phyloP scores from a whole-genome alignment of 2,797 vertebrate genomes.

The Monodelphis domestica region DNA sequence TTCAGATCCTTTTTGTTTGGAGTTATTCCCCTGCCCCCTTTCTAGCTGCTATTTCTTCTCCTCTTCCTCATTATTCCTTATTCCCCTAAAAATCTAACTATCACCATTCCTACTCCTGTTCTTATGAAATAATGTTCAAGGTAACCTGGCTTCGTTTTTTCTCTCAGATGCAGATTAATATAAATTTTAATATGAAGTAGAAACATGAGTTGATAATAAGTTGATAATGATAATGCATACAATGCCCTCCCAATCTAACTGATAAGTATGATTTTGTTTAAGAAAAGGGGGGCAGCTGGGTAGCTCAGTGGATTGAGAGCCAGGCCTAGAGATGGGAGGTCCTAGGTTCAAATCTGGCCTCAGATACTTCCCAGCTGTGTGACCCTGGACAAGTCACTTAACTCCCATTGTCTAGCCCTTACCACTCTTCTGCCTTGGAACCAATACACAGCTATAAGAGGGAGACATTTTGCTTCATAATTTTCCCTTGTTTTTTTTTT shows the following conservation, averaged over 20 bases:
- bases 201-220: neutral
- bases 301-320: no score
- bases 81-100: neutral
- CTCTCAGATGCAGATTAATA: neutral
- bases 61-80: neutral
- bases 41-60: neutral
- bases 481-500: neutral
- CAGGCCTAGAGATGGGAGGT: no score
- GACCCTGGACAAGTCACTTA: no score
- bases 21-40: neutral
- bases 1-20: neutral
- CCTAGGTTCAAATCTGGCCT: no score
- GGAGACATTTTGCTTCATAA: neutral
- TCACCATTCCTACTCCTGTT: neutral
- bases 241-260: neutral
- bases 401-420: no score
- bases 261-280: neutral
- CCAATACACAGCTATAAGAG: neutral
- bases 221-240: neutral
- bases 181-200: neutral
- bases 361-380: no score
- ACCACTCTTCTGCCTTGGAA: no score
- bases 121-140: neutral
- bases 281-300: no score
- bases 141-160: neutral